Conservation (phyloP, 2,113 vertebrate species). For the Cheilinus undulatus region DNA sequence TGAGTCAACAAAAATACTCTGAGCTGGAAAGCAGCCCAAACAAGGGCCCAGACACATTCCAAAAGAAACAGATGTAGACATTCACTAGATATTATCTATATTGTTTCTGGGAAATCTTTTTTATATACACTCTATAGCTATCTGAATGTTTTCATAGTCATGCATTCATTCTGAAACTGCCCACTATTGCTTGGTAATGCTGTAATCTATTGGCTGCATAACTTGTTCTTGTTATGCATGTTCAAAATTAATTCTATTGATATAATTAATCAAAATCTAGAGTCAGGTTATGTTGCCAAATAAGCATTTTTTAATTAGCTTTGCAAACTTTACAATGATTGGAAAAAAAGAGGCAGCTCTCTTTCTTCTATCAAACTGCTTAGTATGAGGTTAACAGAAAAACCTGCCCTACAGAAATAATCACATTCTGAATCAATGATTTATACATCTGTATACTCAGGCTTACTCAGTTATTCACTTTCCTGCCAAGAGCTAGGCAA, state of each 20-base stretch:
- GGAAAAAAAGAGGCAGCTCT: neutral
- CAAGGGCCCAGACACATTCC: neutral
- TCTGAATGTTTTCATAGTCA: neutral
- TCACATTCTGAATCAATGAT: neutral
- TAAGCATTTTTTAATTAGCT: neutral
- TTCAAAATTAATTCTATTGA: neutral
- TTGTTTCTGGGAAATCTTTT: slow-evolving; percentile 7
- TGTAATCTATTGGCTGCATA: neutral
- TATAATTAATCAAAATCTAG: neutral
- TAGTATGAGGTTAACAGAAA: neutral
- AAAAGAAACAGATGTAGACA: neutral
- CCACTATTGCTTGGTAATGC: neutral
- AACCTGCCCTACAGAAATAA: neutral
- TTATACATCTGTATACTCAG: neutral
- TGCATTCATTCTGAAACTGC: neutral
- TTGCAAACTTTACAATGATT: neutral
- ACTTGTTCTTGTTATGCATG: neutral
- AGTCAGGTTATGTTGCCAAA: neutral
- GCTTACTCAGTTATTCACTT: neutral
- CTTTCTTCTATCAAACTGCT: neutral
- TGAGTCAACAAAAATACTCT: slow-evolving; percentile 12
- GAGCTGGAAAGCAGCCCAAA: slow-evolving; percentile 15
- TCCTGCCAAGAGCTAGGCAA: neutral
- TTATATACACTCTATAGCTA: neutral
- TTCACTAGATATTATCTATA: neutral